Evolutionary conservation across 2,888 invertebrate genomes (phyloP).

Genomic region (Sisyra terminalis): DNA sequence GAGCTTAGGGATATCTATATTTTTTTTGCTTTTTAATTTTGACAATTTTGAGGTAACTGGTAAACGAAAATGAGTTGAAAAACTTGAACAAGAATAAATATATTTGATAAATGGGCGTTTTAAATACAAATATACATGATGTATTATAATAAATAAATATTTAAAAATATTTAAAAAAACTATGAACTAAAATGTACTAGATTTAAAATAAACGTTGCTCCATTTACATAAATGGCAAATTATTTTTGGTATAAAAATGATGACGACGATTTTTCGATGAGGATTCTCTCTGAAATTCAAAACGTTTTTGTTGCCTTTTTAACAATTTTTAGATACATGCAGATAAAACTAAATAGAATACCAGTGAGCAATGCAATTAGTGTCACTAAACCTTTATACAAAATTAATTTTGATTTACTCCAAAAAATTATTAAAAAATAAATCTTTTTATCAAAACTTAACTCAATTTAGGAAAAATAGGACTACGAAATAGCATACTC

Average conservation of each 20-base stretch:
- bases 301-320: neutral
- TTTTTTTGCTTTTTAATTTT: too few relatives aligned
- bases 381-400: too few relatives aligned
- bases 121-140: too few relatives aligned
- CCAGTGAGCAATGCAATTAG: too few relatives aligned
- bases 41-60: too few relatives aligned
- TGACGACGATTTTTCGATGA: slow-evolving; percentile 7
- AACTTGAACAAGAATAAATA: neutral
- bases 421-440: too few relatives aligned
- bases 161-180: neutral
- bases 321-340: neutral
- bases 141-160: neutral
- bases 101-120: neutral
- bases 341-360: too few relatives aligned
- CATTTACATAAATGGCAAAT: slow-evolving; percentile 9
- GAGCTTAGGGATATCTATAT: too few relatives aligned
- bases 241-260: slow-evolving; percentile 4
- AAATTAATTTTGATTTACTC: too few relatives aligned
- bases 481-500: slow-evolving; percentile 1
- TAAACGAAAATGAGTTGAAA: too few relatives aligned
- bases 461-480: slow-evolving; percentile 1
- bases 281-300: slow-evolving; percentile 8
- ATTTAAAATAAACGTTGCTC: neutral
- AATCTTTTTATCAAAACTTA: neutral
- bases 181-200: neutral